Evolutionary conservation across 1,140 invertebrate species (phyloP), one percentile per base, ranked within the genome.

Genomic region (Pseudomyrmex sp.): DNA sequence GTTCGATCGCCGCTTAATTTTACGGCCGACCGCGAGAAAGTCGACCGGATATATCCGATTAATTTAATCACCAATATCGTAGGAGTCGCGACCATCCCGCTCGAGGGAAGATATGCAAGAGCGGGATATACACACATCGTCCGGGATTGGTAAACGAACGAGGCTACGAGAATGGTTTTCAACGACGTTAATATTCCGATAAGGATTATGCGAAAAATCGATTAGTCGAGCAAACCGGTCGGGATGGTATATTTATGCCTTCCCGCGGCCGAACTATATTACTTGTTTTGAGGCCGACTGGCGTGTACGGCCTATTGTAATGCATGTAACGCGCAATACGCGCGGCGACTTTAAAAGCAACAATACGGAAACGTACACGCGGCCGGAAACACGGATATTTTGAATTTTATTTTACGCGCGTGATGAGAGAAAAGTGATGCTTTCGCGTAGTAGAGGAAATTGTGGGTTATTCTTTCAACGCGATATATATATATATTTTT

Each of bases 171-270:
- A 52, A 75, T 62, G 70, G 48, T 62, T 35, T 35, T 10, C 48
- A 70, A 13, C 44, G 48, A 58, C 50, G 80, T 50, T 87, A 77
- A 87, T 84, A 84, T n/a, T 79, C 23, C 52, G 62, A 58, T 62
- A 61, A 82, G 87, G 87, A 88, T 88, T 88, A 88, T 63, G 35
- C 50, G 87, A 85, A 83, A 88, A 88, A 88, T 88, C 87, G 76
- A 88, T 88, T 85, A 82, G 75, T 56, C 35, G 54, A 50, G 62
- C 58, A 23, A 80, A 62, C 66, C 52, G 66, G 66, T 70, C 54
- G 54, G 35, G 66, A 48, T 70, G 44, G 23, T 80, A 80, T 61
- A 35, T 35, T 79, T 79, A 70, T 70, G 65, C 65, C 65, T 20
- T 59, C 76, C 54, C 52, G 44, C 54, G 44, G 20, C 35, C 35